A percentile compares a stretch with the other conserved stretches of the same genome.
Evolutionary conservation across 2,797 vertebrate species (phyloP).

Genomic region (Capromys pilorides): DNA sequence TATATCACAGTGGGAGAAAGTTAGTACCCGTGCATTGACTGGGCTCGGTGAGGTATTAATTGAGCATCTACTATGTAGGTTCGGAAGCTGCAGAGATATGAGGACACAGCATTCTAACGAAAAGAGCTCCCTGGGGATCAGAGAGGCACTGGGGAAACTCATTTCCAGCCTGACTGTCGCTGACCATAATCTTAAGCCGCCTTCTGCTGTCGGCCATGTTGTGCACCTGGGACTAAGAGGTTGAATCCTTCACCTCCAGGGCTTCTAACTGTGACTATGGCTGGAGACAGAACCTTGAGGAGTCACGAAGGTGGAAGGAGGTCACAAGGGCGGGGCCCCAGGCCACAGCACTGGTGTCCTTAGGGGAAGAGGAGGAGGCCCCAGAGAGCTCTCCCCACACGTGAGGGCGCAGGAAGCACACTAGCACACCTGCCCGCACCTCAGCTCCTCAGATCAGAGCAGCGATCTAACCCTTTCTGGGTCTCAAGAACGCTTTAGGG

Average conservation of each 20-base stretch:
- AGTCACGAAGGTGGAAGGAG: too few relatives aligned
- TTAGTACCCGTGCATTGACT: neutral
- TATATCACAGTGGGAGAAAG: neutral
- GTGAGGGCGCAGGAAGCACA: too few relatives aligned
- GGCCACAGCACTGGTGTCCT: neutral
- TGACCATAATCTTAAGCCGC: neutral
- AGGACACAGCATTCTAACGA: rapidly evolving
- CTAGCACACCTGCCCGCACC: neutral
- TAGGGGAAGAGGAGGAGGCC: neutral
- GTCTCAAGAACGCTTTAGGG: neutral
- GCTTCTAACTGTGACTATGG: neutral
- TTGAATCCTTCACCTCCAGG: neutral
- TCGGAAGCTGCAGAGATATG: rapidly evolving
- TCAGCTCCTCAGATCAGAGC: neutral
- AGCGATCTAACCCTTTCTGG: neutral
- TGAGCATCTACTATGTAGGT: too few relatives aligned
- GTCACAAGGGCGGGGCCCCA: neutral
- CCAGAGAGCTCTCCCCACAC: too few relatives aligned
- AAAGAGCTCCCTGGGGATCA: neutral
- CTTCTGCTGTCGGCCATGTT: neutral
- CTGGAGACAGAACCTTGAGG: neutral
- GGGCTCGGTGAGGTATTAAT: rapidly evolving
- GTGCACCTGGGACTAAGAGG: neutral
- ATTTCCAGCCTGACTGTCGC: neutral
- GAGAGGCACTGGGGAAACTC: neutral